A percentile compares a stretch with the other conserved stretches of the same genome.
Evolutionary conservation across 1,140 invertebrate genomes (phyloP).

Genomic region (Littorina saxatilis): DNA sequence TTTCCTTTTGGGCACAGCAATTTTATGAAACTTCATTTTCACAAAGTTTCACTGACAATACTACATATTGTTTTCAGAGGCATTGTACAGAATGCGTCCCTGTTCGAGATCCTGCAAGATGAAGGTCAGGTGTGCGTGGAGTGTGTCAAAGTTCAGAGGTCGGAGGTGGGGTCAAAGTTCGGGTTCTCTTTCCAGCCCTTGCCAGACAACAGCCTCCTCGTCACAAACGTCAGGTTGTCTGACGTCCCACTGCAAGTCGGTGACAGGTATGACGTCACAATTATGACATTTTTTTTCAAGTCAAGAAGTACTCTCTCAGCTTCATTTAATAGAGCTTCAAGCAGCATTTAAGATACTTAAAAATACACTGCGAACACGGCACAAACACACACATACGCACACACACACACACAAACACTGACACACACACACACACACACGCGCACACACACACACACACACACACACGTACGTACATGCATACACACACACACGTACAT

Average conservation of each 20-base stretch:
- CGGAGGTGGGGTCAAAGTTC: constrained; percentile 10
- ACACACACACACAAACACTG: background rate
- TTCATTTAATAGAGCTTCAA: background rate
- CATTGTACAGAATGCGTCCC: background rate
- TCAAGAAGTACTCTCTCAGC: background rate
- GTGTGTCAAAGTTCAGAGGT: background rate
- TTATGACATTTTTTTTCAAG: background rate
- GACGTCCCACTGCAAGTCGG: background rate
- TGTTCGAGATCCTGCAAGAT: background rate
- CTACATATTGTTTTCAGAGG: constrained; percentile 11
- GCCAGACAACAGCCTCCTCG: constrained; percentile 13
- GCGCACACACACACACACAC: too few species aligned
- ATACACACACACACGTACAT: too few species aligned
- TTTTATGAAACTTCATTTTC: too few species aligned
- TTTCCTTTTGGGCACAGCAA: too few species aligned
- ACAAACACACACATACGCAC: background rate
- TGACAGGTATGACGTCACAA: constrained; percentile 10
- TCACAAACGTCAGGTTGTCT: background rate
- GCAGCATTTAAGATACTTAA: too few species aligned
- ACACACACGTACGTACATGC: too few species aligned
- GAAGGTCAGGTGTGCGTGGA: constrained; percentile 3
- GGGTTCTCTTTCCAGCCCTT: constrained; percentile 18
- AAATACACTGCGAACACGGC: too few species aligned
- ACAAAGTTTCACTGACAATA: too few species aligned
- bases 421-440: background rate